Evolutionary conservation across 2,113 vertebrate species (phyloP).

Genomic region (Amphilophus citrinellus): DNA sequence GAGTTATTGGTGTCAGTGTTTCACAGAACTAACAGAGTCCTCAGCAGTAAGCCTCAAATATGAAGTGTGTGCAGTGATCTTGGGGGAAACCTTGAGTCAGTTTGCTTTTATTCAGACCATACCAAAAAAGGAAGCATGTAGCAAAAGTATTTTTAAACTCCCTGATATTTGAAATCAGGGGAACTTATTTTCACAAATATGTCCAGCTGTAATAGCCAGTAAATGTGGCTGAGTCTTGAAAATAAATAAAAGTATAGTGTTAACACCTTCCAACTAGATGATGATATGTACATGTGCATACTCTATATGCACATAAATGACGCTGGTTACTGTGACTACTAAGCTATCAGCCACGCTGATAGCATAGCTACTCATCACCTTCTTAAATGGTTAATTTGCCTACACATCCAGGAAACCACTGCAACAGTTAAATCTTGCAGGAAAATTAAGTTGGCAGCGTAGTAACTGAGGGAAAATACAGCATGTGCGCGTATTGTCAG

Average conservation of each 20-base stretch:
- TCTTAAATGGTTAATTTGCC: not conserved
- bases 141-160: not conserved
- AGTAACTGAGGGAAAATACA: not conserved
- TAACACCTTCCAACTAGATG: not conserved
- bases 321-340: not conserved
- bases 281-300: not conserved
- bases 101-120: constrained; percentile 23
- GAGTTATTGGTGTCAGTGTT: constrained; percentile 70
- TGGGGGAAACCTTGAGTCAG: not conserved
- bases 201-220: constrained; percentile 25
- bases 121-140: constrained; percentile 8
- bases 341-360: not conserved
- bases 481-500: not conserved
- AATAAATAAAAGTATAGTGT: not conserved
- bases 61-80: not conserved
- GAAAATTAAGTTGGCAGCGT: constrained; percentile 1
- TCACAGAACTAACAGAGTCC: constrained; percentile 74
- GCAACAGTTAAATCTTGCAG: not conserved
- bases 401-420: not conserved
- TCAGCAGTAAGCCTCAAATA: constrained; percentile 49
- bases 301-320: not conserved
- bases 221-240: not conserved
- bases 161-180: not conserved
- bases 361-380: not conserved
- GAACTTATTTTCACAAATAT: constrained; percentile 49